phyloP scores from a whole-genome alignment of 1,140 invertebrate species.

The Drosophila bipectinata region DNA sequence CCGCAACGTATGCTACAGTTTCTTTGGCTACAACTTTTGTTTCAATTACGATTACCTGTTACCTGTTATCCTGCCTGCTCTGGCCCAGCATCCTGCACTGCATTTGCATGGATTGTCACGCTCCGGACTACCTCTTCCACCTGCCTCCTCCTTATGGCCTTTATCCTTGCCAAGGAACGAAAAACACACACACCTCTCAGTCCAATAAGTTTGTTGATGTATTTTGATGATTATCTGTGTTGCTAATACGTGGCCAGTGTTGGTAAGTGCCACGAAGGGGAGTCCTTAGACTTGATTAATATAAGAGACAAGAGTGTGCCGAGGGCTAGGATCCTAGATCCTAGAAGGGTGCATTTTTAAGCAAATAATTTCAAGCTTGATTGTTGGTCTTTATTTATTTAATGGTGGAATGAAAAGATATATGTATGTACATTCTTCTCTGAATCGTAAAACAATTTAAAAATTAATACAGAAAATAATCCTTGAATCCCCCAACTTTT shows the following conservation, averaged over 20 bases:
- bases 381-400: neutral
- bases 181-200: conserved; percentile 5
- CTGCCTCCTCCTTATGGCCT: neutral
- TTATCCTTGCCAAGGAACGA: conserved; percentile 1
- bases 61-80: conserved; percentile 20
- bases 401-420: too few species aligned
- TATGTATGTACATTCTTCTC: too few species aligned
- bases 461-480: neutral
- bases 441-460: neutral
- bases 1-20: conserved; percentile 74
- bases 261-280: conserved; percentile 23
- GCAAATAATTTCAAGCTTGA: neutral
- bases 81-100: conserved; percentile 17
- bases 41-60: conserved; percentile 79
- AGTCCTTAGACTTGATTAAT: conserved; percentile 43
- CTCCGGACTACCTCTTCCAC: conserved; percentile 9
- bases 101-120: conserved; percentile 60
- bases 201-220: conserved; percentile 59
- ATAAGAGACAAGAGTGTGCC: conserved; percentile 20
- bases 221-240: conserved; percentile 62
- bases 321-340: neutral
- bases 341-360: neutral
- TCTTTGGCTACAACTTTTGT: conserved; percentile 77
- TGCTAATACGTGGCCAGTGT: conserved; percentile 61
- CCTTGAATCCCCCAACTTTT: neutral